Evolutionary conservation across 1,140 invertebrate species (phyloP).

Genomic region (Caerostris extrusa): DNA sequence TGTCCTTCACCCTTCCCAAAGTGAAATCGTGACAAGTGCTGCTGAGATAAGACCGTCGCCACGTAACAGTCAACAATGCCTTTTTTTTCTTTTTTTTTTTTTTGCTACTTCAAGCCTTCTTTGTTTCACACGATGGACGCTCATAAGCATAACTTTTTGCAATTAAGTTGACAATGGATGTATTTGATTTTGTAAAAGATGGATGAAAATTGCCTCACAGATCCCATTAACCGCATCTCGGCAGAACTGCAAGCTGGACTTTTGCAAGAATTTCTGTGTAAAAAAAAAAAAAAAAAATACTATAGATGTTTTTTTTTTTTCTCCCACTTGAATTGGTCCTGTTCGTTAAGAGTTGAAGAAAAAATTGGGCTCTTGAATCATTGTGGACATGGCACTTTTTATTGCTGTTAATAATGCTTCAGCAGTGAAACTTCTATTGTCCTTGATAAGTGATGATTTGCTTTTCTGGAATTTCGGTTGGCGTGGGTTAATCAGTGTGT

Average conservation of each 20-base stretch:
- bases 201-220: slow-evolving; percentile 12
- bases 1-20: slow-evolving; percentile 21
- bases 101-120: background rate
- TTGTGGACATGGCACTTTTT: background rate
- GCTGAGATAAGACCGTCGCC: background rate
- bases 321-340: background rate
- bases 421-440: no score
- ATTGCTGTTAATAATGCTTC: background rate
- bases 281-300: background rate
- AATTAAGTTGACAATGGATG: slow-evolving; percentile 9
- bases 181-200: slow-evolving; percentile 22
- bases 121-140: background rate
- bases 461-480: no score
- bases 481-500: no score
- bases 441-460: no score
- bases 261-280: background rate
- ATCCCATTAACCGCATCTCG: background rate
- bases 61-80: slow-evolving; percentile 5
- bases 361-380: background rate
- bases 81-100: background rate
- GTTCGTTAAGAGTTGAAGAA: background rate
- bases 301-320: no score
- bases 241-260: background rate
- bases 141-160: background rate
- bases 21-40: slow-evolving; percentile 27